A percentile compares a stretch with the other conserved stretches of the same genome.
These are phyloP conservation scores for Anadara kagoshimensis DNA, from an alignment of 1,140 invertebrate genomes.

Conservation along the genomic window DNA sequence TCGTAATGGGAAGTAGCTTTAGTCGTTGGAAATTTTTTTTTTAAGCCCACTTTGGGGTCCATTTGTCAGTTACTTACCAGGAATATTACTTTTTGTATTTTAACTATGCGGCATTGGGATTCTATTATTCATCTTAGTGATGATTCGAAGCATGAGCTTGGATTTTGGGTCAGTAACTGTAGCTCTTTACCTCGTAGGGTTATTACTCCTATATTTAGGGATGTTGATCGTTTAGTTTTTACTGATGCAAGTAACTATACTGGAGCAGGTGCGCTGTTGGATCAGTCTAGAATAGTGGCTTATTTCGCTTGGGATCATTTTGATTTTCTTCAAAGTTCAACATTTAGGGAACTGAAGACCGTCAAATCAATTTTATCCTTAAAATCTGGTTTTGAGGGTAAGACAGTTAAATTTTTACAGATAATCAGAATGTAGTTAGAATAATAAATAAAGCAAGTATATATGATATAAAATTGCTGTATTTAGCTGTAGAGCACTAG, in stretches of 20 bases:
- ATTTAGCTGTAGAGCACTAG: constrained; percentile 12
- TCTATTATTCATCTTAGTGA: no score
- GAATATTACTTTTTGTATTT: not conserved
- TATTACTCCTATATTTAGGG: no score
- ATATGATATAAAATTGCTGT: constrained; percentile 21
- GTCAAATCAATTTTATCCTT: not conserved
- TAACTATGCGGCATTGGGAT: not conserved
- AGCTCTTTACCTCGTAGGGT: no score
- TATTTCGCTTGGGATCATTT: no score
- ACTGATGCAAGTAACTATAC: no score
- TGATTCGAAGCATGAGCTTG: no score
- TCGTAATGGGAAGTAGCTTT: not conserved
- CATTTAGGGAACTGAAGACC: no score
- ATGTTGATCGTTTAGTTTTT: no score
- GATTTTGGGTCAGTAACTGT: no score
- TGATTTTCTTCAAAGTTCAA: no score
- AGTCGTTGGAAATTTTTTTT: not conserved
- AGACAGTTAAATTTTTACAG: constrained; percentile 35
- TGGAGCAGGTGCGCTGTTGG: no score
- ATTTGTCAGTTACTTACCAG: constrained; percentile 2
- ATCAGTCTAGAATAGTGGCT: no score
- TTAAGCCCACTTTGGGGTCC: not conserved
- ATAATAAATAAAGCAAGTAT: constrained; percentile 25
- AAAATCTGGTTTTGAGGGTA: not conserved
- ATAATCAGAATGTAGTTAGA: constrained; percentile 39